These are phyloP conservation scores for Galerucella pusilla DNA, from an alignment of 2,888 invertebrate genomes.

Conservation along the genomic window DNA sequence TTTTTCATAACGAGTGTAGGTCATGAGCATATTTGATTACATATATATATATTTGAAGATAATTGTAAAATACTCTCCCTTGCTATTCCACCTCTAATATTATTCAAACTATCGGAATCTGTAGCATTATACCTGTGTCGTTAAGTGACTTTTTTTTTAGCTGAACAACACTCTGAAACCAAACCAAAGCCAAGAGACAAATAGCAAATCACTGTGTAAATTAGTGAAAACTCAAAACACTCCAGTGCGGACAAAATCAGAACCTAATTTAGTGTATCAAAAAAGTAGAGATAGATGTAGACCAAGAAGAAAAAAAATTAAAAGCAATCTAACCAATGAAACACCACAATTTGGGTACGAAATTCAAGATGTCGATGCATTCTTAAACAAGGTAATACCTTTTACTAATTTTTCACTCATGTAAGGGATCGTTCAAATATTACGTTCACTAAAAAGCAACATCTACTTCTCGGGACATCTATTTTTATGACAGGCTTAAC, in stretches of 20 bases:
- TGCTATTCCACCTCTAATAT: too few species aligned
- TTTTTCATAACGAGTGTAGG: too few species aligned
- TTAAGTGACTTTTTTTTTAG: background rate
- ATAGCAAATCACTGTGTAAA: slow-evolving; percentile 39
- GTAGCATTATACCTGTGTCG: too few species aligned
- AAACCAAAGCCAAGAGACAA: slow-evolving; percentile 52
- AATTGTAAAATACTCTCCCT: too few species aligned
- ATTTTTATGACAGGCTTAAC: too few species aligned
- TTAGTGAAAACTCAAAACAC: slow-evolving; percentile 48
- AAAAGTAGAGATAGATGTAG: slow-evolving; percentile 66
- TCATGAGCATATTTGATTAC: too few species aligned
- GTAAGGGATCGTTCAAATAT: too few species aligned
- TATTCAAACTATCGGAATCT: too few species aligned
- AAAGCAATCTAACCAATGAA: slow-evolving; percentile 56
- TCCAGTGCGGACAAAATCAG: slow-evolving; percentile 66
- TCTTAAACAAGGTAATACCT: slow-evolving; percentile 74
- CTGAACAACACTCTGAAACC: slow-evolving; percentile 32
- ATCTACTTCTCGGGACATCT: too few species aligned
- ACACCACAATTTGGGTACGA: slow-evolving; percentile 77
- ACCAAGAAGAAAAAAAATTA: slow-evolving; percentile 38
- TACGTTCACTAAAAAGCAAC: too few species aligned
- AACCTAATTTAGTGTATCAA: slow-evolving; percentile 68
- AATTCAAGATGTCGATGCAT: slow-evolving; percentile 82
- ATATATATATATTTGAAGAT: too few species aligned
- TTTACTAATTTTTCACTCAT: background rate